phyloP scores from a whole-genome alignment of 2,113 vertebrate species.

The Campylomormyrus tamandua region DNA sequence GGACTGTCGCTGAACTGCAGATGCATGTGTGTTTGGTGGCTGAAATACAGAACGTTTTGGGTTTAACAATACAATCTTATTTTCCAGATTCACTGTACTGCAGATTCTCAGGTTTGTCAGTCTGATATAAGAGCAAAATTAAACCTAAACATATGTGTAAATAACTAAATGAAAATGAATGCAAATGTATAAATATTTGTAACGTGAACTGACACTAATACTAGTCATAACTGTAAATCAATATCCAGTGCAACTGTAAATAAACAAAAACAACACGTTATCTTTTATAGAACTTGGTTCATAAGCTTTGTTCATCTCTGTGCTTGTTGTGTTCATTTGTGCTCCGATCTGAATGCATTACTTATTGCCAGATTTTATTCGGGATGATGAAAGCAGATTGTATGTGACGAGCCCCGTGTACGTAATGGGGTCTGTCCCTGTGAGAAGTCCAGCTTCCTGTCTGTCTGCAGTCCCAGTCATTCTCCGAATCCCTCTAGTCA shows the following conservation, averaged over 20 bases:
- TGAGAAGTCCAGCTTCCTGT: neutral
- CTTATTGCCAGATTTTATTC: neutral
- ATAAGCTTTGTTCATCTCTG: neutral
- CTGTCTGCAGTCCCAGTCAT: neutral
- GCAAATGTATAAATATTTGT: neutral
- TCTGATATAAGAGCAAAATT: neutral
- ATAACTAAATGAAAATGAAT: neutral
- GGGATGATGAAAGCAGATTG: neutral
- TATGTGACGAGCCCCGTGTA: neutral
- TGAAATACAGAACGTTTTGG: neutral
- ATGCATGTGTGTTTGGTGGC: neutral
- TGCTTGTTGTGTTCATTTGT: neutral
- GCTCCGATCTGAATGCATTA: neutral
- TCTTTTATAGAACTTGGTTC: neutral
- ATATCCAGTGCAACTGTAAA: neutral
- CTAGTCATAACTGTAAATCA: neutral
- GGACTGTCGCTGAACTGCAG: neutral
- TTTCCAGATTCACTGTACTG: neutral
- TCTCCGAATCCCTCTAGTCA: neutral
- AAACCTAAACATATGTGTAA: neutral
- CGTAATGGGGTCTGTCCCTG: neutral
- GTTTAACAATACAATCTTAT: neutral
- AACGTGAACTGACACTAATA: neutral
- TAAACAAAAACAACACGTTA: neutral
- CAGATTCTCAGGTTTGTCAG: neutral